These are phyloP conservation scores for Eudyptes chrysolophus DNA, from an alignment of 2,113 vertebrate species.

Conservation along the genomic window DNA sequence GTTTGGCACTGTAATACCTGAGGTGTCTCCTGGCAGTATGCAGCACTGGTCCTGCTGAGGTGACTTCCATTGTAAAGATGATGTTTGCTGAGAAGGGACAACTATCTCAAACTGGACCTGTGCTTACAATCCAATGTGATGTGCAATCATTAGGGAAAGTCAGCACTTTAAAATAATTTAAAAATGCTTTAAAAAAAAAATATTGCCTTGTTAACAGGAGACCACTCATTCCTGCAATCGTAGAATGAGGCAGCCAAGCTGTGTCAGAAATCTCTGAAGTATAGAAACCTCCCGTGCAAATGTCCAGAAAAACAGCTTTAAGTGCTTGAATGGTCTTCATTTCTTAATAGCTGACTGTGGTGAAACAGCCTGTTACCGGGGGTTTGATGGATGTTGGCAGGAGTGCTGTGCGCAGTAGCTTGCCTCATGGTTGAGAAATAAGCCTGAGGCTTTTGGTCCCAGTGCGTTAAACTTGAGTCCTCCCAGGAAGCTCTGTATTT, in stretches of 20 bases:
- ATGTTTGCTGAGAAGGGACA: neutral
- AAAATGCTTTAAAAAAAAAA: neutral
- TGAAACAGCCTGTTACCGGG: neutral
- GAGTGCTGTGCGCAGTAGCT: neutral
- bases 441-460: neutral
- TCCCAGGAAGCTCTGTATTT: neutral
- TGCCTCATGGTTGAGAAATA: neutral
- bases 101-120: rapidly evolving
- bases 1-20: neutral
- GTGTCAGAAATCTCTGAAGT: neutral
- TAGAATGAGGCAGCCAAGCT: neutral
- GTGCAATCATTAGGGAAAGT: neutral
- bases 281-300: neutral
- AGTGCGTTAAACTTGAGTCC: neutral
- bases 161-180: neutral
- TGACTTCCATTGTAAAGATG: neutral
- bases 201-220: neutral
- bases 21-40: neutral
- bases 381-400: neutral
- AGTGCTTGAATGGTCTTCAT: neutral
- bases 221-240: neutral
- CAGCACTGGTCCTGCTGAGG: neutral
- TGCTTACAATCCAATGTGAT: neutral
- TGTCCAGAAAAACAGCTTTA: neutral
- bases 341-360: neutral